These are phyloP conservation scores for Ptilonorhynchus violaceus DNA, from an alignment of 2,113 vertebrate genomes.

Conservation along the genomic window DNA sequence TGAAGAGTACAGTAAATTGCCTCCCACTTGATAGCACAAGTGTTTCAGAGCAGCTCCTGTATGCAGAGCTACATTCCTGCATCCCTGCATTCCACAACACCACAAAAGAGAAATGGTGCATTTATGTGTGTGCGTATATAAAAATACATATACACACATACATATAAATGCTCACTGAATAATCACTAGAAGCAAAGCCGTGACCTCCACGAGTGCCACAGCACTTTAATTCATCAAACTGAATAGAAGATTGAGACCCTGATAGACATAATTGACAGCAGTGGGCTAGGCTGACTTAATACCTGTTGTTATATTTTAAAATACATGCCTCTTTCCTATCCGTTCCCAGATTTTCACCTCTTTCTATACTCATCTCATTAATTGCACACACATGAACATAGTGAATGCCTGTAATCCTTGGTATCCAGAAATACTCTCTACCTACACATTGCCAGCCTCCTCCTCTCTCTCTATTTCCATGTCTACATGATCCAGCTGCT, in stretches of 20 bases:
- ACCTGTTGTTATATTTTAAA: not conserved
- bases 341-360: not conserved
- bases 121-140: no score
- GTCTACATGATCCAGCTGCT: conserved; percentile 73
- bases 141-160: not conserved
- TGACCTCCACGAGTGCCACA: not conserved
- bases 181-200: not conserved
- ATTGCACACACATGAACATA: not conserved
- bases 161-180: not conserved
- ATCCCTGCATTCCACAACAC: not conserved
- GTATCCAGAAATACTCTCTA: not conserved
- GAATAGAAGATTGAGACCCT: not conserved
- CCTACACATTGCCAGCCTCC: conserved; percentile 76
- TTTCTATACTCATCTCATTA: not conserved
- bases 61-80: not conserved
- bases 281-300: not conserved
- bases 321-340: not conserved
- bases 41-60: conserved; percentile 38
- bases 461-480: conserved; percentile 66
- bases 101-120: not conserved
- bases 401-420: not conserved
- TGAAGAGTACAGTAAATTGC: conserved; percentile 60
- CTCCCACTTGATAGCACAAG: conserved; percentile 48
- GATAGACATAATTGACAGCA: not conserved
- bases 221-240: not conserved